Conservation (phyloP, 2,113 vertebrate species). For the Ceyx margarethae region DNA sequence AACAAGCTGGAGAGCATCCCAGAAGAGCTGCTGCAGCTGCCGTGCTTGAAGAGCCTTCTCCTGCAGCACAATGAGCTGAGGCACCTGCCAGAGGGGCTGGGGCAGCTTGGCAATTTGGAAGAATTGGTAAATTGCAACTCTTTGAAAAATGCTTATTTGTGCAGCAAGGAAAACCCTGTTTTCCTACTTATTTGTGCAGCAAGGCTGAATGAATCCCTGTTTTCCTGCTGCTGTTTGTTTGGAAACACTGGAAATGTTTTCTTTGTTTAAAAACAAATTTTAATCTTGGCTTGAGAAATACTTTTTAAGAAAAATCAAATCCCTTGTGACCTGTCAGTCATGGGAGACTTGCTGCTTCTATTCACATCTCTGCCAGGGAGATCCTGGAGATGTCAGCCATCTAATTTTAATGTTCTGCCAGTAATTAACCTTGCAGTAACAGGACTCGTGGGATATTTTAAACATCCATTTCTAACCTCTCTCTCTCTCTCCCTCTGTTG, state of each 20-base stretch:
- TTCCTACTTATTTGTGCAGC: not conserved
- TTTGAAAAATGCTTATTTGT: not conserved
- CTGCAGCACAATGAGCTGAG: constrained; percentile 88
- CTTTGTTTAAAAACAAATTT: not conserved
- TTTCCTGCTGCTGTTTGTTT: not conserved
- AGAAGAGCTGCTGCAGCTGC: constrained; percentile 78
- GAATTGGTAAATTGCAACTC: constrained; percentile 83
- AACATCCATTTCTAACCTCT: not conserved
- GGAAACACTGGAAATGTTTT: too few relatives aligned
- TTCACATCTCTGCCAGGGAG: not conserved
- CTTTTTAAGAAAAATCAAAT: not conserved
- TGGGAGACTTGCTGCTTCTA: not conserved
- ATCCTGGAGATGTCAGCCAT: not conserved
- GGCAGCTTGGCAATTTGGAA: constrained; percentile 81
- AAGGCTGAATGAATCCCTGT: fast-evolving
- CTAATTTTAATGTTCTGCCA: constrained; percentile 3
- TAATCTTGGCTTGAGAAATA: not conserved
- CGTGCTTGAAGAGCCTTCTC: constrained; percentile 81
- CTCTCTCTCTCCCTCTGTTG: not conserved
- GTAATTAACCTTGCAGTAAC: constrained; percentile 32
- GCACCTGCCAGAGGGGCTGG: constrained; percentile 81
- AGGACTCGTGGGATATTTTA: not conserved
- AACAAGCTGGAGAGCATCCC: constrained; percentile 87
- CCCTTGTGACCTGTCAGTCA: not conserved
- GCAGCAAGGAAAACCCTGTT: not conserved